Percentiles rank a stretch among this genome's conserved stretches.
Conservation (phyloP, 2,797 vertebrate genomes). For the Etheostoma perlongum region DNA sequence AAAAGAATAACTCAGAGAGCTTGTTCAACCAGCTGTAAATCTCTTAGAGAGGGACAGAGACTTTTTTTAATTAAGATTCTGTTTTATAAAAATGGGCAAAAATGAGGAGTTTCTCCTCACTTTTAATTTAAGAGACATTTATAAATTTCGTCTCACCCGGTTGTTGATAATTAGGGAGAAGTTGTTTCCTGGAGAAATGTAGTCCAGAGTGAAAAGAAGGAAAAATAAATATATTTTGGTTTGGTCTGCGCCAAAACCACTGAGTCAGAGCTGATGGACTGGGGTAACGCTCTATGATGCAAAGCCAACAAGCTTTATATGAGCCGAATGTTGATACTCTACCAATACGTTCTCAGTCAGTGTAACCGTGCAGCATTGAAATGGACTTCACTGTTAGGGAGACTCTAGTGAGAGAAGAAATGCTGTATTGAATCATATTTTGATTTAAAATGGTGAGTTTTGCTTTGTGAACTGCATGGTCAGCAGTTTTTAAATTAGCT, state of each 20-base stretch:
- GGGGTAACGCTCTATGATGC: constrained; percentile 54
- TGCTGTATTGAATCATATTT: constrained; percentile 33
- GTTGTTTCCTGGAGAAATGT: constrained; percentile 46
- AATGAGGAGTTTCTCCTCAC: constrained; percentile 47
- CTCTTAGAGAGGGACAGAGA: constrained; percentile 60
- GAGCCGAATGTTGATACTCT: constrained; percentile 60
- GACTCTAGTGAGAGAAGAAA: constrained; percentile 17
- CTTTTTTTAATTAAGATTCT: constrained; percentile 74
- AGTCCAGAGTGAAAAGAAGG: constrained; percentile 28
- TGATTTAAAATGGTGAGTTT: constrained; percentile 54
- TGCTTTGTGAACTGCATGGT: constrained; percentile 49
- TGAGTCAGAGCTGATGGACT: constrained; percentile 61
- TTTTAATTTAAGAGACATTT: constrained; percentile 50
- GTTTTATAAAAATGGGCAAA: constrained; percentile 66
- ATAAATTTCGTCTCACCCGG: constrained; percentile 39
- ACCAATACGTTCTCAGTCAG: constrained; percentile 55
- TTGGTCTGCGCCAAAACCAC: constrained; percentile 58
- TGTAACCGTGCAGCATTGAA: constrained; percentile 35
- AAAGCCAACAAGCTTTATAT: constrained; percentile 66
- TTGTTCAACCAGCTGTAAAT: constrained; percentile 79
- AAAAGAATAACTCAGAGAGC: constrained; percentile 66
- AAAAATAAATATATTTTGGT: constrained; percentile 47
- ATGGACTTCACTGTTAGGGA: background rate
- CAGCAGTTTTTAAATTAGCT: constrained; percentile 58
- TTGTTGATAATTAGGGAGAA: constrained; percentile 62